These are phyloP conservation scores for Apodemia duryi DNA, from an alignment of 2,888 invertebrate species.

Conservation along the genomic window DNA sequence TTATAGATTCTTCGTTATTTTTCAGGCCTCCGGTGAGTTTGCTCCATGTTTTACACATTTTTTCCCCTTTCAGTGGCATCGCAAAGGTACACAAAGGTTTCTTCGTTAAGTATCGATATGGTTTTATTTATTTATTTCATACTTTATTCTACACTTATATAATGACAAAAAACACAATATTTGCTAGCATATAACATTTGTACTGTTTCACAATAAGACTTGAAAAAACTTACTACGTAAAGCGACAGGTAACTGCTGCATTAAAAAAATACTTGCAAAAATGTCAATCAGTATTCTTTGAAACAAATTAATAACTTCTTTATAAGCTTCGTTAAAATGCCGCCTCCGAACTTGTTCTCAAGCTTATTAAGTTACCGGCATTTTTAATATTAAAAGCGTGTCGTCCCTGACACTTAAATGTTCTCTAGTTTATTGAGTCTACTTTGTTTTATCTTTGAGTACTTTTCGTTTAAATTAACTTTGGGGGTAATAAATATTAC, in stretches of 20 bases:
- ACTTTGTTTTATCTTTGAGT: background rate
- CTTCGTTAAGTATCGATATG: too few relatives aligned
- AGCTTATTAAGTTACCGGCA: background rate
- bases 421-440: background rate
- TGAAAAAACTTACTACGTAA: background rate
- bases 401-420: background rate
- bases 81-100: too few relatives aligned
- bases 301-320: conserved; percentile 3
- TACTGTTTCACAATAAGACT: too few relatives aligned
- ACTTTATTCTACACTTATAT: too few relatives aligned
- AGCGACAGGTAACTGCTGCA: background rate
- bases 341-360: background rate
- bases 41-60: too few relatives aligned
- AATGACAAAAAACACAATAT: too few relatives aligned
- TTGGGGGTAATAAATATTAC: too few relatives aligned
- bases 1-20: too few relatives aligned
- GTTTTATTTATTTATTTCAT: too few relatives aligned
- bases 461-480: background rate
- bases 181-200: too few relatives aligned
- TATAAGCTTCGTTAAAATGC: background rate
- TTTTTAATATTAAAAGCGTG: background rate
- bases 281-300: conserved; percentile 9
- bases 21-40: too few relatives aligned
- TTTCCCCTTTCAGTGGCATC: too few relatives aligned
- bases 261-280: background rate